Evolutionary conservation across 1,140 invertebrate genomes (phyloP).

Genomic region (Leptopilina boulardi): DNA sequence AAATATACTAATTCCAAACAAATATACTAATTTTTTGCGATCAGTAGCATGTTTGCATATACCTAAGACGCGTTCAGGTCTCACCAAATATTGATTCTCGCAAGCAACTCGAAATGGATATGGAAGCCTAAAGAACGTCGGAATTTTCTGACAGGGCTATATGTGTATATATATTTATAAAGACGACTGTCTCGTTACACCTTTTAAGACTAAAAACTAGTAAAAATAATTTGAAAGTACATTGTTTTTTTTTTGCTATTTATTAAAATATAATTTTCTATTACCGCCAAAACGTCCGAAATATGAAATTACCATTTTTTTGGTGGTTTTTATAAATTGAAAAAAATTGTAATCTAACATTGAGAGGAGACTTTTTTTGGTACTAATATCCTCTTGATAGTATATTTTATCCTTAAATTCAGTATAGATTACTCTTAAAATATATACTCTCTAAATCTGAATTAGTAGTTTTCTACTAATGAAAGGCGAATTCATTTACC

Average conservation of each 20-base stretch:
- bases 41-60: constrained; percentile 35
- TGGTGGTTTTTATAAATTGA: too few relatives aligned
- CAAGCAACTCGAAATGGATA: constrained; percentile 68
- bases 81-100: constrained; percentile 65
- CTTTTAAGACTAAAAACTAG: not conserved
- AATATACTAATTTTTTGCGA: constrained; percentile 12
- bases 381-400: too few relatives aligned
- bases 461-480: too few relatives aligned
- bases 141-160: constrained; percentile 62
- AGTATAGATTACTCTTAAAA: too few relatives aligned
- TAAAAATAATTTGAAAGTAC: not conserved
- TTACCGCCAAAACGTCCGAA: too few relatives aligned
- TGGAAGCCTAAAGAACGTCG: constrained; percentile 67
- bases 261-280: too few relatives aligned
- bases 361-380: too few relatives aligned
- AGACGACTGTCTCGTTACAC: constrained; percentile 1
- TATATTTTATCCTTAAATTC: too few relatives aligned
- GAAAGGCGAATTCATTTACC: too few relatives aligned
- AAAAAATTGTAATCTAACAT: too few relatives aligned
- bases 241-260: constrained; percentile 2
- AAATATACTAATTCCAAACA: not conserved
- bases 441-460: too few relatives aligned
- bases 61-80: constrained; percentile 43
- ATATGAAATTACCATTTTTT: too few relatives aligned
- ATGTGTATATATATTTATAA: not conserved